Percentiles rank a stretch among this genome's conserved stretches.
These are phyloP conservation scores for Catostylus mosaicus DNA, from an alignment of 30 jellyfish, hydroid and myxozoan genomes.

Conservation along the genomic window DNA sequence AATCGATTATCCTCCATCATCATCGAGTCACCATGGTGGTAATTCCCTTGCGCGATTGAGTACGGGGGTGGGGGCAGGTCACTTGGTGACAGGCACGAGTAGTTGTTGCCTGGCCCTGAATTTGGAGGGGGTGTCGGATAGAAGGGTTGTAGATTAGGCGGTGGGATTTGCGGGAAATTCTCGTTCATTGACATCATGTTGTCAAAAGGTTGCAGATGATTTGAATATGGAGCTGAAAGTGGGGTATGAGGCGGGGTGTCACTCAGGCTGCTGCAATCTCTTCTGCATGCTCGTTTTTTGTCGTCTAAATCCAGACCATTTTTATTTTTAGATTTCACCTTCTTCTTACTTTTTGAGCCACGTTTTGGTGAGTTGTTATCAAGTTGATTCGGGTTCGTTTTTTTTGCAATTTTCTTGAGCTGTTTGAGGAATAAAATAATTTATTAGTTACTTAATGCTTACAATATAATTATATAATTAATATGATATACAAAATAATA, in stretches of 20 bases:
- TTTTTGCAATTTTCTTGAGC: slow-evolving; percentile 79
- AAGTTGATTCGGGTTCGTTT: slow-evolving; percentile 51
- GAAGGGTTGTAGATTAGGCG: slow-evolving; percentile 77
- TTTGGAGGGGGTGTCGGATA: slow-evolving; percentile 71
- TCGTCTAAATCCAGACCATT: slow-evolving; percentile 44
- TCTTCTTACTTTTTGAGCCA: slow-evolving; percentile 48
- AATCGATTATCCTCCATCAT: slow-evolving; percentile 46
- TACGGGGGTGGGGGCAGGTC: slow-evolving; percentile 73
- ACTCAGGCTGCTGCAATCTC: slow-evolving; percentile 54
- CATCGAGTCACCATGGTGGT: slow-evolving; percentile 36
- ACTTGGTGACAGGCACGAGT: slow-evolving; percentile 44
- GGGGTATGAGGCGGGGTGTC: slow-evolving; percentile 66
- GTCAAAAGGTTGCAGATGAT: slow-evolving; percentile 55
- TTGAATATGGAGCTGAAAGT: slow-evolving; percentile 32
- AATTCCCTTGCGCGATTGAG: slow-evolving; percentile 43
- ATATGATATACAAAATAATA: too few relatives aligned
- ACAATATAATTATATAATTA: too few relatives aligned
- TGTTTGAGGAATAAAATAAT: neutral
- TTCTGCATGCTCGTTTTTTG: slow-evolving; percentile 51
- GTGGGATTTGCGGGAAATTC: slow-evolving; percentile 55
- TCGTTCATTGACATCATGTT: slow-evolving; percentile 51
- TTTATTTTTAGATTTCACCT: slow-evolving; percentile 26
- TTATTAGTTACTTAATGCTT: too few relatives aligned
- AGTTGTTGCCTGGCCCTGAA: slow-evolving; percentile 28
- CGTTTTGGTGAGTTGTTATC: slow-evolving; percentile 32